phyloP scores from a whole-genome alignment of 2,888 invertebrate species.

The Pyrrhia umbra region DNA sequence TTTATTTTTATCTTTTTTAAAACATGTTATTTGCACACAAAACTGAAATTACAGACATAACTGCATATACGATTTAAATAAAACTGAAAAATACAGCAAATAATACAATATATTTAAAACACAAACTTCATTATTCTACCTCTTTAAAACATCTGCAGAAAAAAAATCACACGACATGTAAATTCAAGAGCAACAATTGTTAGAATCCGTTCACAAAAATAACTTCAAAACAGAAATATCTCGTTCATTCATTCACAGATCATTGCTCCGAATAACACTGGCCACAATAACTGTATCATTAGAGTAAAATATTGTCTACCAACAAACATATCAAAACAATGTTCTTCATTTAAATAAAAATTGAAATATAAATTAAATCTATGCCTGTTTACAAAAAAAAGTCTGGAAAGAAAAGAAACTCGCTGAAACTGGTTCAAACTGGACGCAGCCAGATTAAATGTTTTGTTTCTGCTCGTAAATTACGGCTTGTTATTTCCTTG shows the following conservation, averaged over 20 bases:
- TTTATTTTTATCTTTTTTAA: too few relatives aligned
- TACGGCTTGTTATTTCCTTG: constrained; percentile 46
- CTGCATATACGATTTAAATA: too few relatives aligned
- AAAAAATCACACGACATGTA: not conserved
- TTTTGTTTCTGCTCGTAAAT: constrained; percentile 40
- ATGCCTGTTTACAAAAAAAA: constrained; percentile 39
- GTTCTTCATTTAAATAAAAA: constrained; percentile 25
- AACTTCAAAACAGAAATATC: constrained; percentile 22
- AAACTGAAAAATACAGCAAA: too few relatives aligned
- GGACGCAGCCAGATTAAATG: constrained; percentile 27
- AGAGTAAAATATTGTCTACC: constrained; percentile 28
- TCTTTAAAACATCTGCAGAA: not conserved
- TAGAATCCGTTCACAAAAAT: constrained; percentile 20
- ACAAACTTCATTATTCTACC: not conserved
- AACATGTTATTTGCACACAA: too few relatives aligned
- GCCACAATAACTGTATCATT: constrained; percentile 7
- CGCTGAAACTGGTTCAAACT: constrained; percentile 41
- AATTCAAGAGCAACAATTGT: constrained; percentile 21
- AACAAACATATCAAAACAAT: constrained; percentile 34
- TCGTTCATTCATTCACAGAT: constrained; percentile 47
- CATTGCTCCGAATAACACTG: constrained; percentile 4
- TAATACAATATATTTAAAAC: not conserved
- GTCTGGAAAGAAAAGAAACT: constrained; percentile 33
- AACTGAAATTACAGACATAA: too few relatives aligned
- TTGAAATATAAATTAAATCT: constrained; percentile 36